Evolutionary conservation across 2,113 vertebrate species (phyloP).

Genomic region (Argyrosomus japonicus): DNA sequence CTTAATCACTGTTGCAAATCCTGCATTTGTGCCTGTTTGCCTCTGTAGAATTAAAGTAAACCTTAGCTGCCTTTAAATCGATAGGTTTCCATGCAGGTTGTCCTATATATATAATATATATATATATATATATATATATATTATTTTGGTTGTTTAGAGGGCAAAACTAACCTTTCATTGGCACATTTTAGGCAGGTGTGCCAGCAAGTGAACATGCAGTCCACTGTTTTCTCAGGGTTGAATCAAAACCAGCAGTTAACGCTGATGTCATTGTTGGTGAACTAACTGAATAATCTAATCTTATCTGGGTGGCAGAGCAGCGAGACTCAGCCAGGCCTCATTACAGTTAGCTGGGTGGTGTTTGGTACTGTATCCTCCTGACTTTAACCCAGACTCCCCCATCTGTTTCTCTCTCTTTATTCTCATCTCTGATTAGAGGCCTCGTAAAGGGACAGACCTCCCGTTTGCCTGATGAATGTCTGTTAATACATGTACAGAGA

Average conservation of each 20-base stretch:
- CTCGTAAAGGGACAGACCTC: slow-evolving; percentile 68
- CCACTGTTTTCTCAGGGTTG: slow-evolving; percentile 82
- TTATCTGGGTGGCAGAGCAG: slow-evolving; percentile 33
- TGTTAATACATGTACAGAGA: slow-evolving; percentile 79
- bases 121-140: too few species aligned
- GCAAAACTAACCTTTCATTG: slow-evolving; percentile 18
- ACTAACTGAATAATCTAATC: slow-evolving; percentile 45
- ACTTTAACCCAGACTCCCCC: slow-evolving; percentile 21
- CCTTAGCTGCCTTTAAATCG: slow-evolving; percentile 25
- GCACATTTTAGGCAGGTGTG: slow-evolving; percentile 44
- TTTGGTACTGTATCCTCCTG: slow-evolving; percentile 53
- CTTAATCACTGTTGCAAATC: slow-evolving; percentile 58
- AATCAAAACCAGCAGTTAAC: slow-evolving; percentile 65
- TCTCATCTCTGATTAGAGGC: slow-evolving; percentile 51
- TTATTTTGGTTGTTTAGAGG: slow-evolving; percentile 6
- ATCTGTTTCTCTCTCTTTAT: not conserved
- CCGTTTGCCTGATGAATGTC: slow-evolving; percentile 68
- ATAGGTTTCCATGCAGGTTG: slow-evolving; percentile 25
- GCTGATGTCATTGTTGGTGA: slow-evolving; percentile 53
- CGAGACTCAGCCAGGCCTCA: slow-evolving; percentile 34
- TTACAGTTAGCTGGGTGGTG: slow-evolving; percentile 26
- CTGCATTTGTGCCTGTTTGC: slow-evolving; percentile 49
- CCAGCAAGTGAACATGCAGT: slow-evolving; percentile 66
- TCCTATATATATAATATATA: not conserved
- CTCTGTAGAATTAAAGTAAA: slow-evolving; percentile 17